A percentile compares a stretch with the other conserved stretches of the same genome.
phyloP scores from a whole-genome alignment of 2,113 vertebrate genomes.

The Smithornis capensis region DNA sequence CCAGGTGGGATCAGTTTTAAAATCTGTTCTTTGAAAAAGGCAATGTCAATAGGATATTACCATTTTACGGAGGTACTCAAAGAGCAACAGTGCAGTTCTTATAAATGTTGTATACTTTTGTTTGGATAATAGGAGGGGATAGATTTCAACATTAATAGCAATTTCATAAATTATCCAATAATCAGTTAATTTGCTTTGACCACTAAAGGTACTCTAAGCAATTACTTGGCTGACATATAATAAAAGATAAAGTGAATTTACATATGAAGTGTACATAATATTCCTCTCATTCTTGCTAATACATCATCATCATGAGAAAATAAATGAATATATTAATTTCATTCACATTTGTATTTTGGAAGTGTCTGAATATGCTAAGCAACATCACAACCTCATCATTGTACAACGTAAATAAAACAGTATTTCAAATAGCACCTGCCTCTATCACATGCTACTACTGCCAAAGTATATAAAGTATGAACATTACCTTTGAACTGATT shows the following conservation, averaged over 20 bases:
- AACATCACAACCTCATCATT: background rate
- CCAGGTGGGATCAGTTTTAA: background rate
- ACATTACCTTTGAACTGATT: background rate
- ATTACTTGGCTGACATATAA: conserved; percentile 1
- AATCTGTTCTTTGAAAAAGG: background rate
- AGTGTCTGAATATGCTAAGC: conserved; percentile 23
- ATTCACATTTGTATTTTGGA: conserved; percentile 32
- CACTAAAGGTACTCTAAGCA: background rate
- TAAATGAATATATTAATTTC: conserved; percentile 38
- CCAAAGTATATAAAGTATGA: background rate
- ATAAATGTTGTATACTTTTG: background rate
- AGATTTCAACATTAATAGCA: background rate
- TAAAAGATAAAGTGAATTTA: conserved; percentile 17
- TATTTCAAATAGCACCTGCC: conserved; percentile 35
- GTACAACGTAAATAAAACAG: conserved; percentile 13
- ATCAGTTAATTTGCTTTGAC: background rate
- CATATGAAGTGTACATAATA: background rate
- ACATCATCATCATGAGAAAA: background rate
- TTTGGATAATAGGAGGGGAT: background rate
- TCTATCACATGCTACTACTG: background rate
- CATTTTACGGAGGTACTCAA: background rate
- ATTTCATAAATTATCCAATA: background rate
- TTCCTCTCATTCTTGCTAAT: conserved; percentile 1
- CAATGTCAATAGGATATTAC: background rate
- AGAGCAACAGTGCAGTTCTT: background rate